These are phyloP conservation scores for Acronicta leporina DNA, from an alignment of 2,888 invertebrate species.

Conservation along the genomic window DNA sequence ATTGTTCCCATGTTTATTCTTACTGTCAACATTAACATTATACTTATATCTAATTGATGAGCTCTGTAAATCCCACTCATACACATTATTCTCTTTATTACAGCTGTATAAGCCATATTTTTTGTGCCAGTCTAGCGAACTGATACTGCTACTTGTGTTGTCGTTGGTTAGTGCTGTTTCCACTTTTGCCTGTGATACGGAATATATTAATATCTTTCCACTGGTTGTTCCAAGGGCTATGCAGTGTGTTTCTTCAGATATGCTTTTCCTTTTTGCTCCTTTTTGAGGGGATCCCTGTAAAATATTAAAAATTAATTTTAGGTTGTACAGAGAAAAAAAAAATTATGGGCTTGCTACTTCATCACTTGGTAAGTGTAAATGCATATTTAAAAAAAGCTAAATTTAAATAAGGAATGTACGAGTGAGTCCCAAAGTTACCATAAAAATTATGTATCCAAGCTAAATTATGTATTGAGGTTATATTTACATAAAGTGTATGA, in stretches of 20 bases:
- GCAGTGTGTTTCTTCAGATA: constrained; percentile 77
- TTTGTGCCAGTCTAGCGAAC: constrained; percentile 89
- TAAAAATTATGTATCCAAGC: constrained; percentile 23
- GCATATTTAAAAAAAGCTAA: too few species aligned
- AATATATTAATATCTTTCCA: constrained; percentile 93
- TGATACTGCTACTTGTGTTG: constrained; percentile 71
- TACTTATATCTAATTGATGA: constrained; percentile 85
- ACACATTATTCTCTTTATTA: constrained; percentile 85
- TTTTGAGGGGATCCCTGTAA: constrained; percentile 48
- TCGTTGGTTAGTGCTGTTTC: constrained; percentile 86
- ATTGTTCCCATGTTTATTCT: constrained; percentile 87
- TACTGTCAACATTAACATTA: constrained; percentile 90
- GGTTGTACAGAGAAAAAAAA: too few species aligned
- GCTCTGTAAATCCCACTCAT: constrained; percentile 88
- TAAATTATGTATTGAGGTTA: constrained; percentile 37
- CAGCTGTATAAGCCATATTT: constrained; percentile 87
- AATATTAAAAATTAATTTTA: neutral
- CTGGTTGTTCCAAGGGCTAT: constrained; percentile 93
- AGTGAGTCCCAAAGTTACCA: constrained; percentile 27
- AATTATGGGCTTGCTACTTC: too few species aligned
- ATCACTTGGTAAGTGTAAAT: too few species aligned
- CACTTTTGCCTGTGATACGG: constrained; percentile 90
- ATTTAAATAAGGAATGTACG: neutral
- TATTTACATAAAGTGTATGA: constrained; percentile 24
- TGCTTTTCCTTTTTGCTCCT: constrained; percentile 66